Base-by-base conservation (phyloP, 2,797 vertebrate species). In the Eidolon dupreanum region DNA sequence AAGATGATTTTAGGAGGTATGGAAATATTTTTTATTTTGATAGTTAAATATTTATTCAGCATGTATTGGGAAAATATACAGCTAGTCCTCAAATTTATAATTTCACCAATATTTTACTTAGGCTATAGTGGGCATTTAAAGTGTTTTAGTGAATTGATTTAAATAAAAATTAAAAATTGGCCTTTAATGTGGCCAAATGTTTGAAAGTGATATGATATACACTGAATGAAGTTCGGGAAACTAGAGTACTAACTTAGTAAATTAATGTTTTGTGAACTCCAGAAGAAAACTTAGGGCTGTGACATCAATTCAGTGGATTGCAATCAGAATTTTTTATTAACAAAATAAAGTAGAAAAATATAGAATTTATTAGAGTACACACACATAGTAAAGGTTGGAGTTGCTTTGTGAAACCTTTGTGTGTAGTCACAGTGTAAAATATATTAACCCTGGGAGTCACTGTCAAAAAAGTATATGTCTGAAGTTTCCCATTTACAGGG, bases 21-120 rank as follows among this genome's bases (percentile, higher is more conserved):
- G 24, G 71, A 74, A 95, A 78, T 43, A 6, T 57, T n/a, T 88
- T 65, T 83, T 46, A n/a, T 82, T 73, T 89, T 91, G 70, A 63
- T 73, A 77, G 59, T 57, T 74, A 57, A 41, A 79, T 61, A 31
- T 90, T 77, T 88, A 41, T 55, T 73, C 51, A 53, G 4, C 81
- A 26, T 84, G 5, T 31, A 8, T 59, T 9, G 3, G n/a, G 66
- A 17, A 15, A n/a, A 51, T 79, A 75, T 74, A 49, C 19, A 71
- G 12, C 15, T 38, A 57, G 2, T 20, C 16, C 8, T 84, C 24
- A 57, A 83, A 59, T 15, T 78, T 92, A 8, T 63, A 49, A 20
- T 77, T 71, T 77, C 41, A 26, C 31, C 53, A 77, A 2, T 49
- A 22, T 90, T 88, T 88, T 82, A 68, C 71, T 74, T 53, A 74